Conservation (phyloP, 2,113 vertebrate genomes). For the Leiothrix lutea region DNA sequence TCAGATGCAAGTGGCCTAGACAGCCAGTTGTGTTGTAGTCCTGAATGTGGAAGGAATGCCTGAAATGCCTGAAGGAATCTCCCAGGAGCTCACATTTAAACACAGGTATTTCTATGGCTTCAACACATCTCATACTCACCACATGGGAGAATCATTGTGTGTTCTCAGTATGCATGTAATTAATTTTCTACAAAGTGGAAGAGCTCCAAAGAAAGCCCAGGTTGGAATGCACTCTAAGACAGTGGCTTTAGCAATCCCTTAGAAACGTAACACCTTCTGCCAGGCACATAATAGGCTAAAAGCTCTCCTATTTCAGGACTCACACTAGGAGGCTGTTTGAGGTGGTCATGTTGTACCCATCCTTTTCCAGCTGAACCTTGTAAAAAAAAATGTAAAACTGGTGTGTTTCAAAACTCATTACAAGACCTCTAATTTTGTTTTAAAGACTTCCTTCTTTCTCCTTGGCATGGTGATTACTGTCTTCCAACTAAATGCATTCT, state of each 20-base stretch:
- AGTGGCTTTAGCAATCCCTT: not conserved
- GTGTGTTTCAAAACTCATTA: not conserved
- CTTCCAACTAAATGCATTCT: not conserved
- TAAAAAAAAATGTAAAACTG: not conserved
- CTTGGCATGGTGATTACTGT: not conserved
- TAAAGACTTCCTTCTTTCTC: not conserved
- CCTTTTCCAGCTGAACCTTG: not conserved
- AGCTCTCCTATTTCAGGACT: not conserved
- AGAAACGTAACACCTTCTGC: not conserved
- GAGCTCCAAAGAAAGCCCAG: conserved; percentile 23
- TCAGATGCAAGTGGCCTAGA: not conserved
- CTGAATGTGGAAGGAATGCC: not conserved
- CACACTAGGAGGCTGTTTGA: not conserved
- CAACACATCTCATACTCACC: not conserved
- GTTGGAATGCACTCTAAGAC: not conserved
- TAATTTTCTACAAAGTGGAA: conserved; percentile 42
- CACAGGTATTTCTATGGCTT: not conserved
- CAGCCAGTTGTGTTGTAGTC: not conserved
- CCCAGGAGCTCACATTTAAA: not conserved
- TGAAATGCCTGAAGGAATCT: not conserved
- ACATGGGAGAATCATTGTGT: not conserved
- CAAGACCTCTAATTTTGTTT: not conserved
- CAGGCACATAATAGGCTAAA: not conserved
- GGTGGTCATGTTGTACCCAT: not conserved
- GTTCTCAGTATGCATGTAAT: not conserved